Conservation (phyloP, 1,140 invertebrate species). For the Caerostris darwini region DNA sequence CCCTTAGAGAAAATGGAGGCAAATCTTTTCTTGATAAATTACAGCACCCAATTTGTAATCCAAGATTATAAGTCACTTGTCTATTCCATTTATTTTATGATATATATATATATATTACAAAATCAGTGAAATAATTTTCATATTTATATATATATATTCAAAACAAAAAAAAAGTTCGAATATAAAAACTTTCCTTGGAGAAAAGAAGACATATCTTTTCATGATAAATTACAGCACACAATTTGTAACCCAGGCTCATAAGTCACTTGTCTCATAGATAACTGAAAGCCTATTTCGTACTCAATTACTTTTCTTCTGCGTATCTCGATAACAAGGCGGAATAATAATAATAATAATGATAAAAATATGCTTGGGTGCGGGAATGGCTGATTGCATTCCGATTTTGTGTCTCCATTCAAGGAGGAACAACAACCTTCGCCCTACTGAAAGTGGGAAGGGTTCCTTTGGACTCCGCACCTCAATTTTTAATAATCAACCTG, state of each 20-base stretch:
- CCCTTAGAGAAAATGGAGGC: no score
- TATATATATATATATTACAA: no score
- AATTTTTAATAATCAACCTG: constrained; percentile 43
- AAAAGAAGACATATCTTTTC: no score
- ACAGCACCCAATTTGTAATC: no score
- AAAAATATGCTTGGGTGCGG: background rate
- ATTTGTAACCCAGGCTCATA: constrained; percentile 1
- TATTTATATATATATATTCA: no score
- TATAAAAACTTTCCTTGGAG: no score
- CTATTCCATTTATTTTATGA: no score
- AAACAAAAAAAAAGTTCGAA: no score
- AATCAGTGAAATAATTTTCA: no score
- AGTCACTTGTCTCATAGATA: background rate
- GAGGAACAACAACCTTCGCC: background rate
- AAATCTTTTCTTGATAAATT: no score
- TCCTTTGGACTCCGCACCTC: background rate
- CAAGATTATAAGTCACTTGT: no score
- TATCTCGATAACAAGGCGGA: background rate
- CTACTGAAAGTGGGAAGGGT: background rate
- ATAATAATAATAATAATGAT: background rate
- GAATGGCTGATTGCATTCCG: background rate
- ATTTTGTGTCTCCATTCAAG: background rate
- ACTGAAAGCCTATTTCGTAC: background rate
- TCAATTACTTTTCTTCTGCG: background rate
- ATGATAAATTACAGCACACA: background rate